Conservation (phyloP, 2,888 invertebrate genomes). For the Latheticus oryzae region DNA sequence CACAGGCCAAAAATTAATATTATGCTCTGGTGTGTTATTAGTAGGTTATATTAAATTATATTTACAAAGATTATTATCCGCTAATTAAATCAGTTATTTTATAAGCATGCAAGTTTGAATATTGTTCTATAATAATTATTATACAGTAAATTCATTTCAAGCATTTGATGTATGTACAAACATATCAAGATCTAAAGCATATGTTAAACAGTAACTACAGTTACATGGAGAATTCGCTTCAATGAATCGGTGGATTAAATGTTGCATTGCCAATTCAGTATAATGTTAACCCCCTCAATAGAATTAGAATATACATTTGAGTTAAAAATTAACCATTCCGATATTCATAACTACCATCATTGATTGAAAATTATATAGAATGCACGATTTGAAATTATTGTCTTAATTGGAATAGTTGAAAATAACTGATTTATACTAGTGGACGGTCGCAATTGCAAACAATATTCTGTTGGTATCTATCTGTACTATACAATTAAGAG, state of each 20-base stretch:
- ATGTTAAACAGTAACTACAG: conserved; percentile 18
- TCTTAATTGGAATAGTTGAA: conserved; percentile 11
- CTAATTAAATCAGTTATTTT: conserved; percentile 43
- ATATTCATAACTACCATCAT: background rate
- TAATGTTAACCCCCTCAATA: conserved; percentile 24
- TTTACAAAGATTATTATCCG: conserved; percentile 18
- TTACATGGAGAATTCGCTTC: too few relatives aligned
- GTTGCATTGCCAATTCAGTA: conserved; percentile 20
- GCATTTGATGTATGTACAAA: too few relatives aligned
- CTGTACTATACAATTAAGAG: conserved; percentile 9
- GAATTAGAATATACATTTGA: too few relatives aligned
- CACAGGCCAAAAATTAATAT: conserved; percentile 18
- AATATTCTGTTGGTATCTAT: conserved; percentile 6
- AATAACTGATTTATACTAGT: conserved; percentile 39
- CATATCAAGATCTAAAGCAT: conserved; percentile 11
- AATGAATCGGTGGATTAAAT: too few relatives aligned
- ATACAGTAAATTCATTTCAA: too few relatives aligned
- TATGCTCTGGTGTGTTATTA: background rate
- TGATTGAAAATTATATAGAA: conserved; percentile 21
- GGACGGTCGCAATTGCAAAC: conserved; percentile 14
- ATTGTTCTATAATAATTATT: background rate
- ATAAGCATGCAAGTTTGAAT: conserved; percentile 20
- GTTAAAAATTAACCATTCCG: conserved; percentile 24
- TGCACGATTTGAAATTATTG: too few relatives aligned
- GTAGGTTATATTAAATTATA: conserved; percentile 23